phyloP scores from a whole-genome alignment of 1,140 invertebrate species.

The Triops cancriformis region DNA sequence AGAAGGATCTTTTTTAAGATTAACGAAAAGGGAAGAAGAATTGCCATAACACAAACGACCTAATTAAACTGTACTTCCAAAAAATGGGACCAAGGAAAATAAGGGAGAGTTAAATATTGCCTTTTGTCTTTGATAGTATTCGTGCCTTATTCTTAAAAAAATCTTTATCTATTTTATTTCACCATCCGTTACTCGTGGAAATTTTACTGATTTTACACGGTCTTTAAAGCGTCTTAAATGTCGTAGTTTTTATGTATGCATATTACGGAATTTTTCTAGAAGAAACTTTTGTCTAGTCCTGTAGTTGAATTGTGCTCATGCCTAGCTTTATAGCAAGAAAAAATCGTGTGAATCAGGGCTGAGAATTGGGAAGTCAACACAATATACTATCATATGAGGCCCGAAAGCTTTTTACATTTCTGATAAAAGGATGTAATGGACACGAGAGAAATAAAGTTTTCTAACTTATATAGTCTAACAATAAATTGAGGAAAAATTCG shows the following conservation, averaged over 20 bases:
- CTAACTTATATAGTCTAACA: too few species aligned
- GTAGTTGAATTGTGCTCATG: neutral
- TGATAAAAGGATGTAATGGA: too few species aligned
- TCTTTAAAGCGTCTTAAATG: neutral
- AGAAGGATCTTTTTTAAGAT: slow-evolving; percentile 44
- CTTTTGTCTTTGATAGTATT: too few species aligned
- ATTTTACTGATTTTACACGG: too few species aligned
- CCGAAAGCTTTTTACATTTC: neutral
- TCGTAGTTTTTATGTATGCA: neutral
- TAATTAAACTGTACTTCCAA: neutral
- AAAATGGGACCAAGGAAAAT: neutral
- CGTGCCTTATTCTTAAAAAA: too few species aligned
- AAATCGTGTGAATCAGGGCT: neutral
- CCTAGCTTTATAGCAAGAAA: neutral
- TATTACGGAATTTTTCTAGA: neutral
- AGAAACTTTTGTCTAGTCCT: neutral
- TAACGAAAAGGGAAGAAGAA: neutral
- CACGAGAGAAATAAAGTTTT: too few species aligned
- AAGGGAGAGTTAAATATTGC: too few species aligned
- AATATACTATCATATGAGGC: neutral
- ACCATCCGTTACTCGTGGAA: too few species aligned
- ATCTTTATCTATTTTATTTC: too few species aligned
- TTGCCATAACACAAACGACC: neutral
- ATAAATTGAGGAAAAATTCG: too few species aligned
- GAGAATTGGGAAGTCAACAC: neutral